Base-by-base conservation (phyloP, 64 coral and sea anemone species). In the Stichodactyla helianthus region DNA sequence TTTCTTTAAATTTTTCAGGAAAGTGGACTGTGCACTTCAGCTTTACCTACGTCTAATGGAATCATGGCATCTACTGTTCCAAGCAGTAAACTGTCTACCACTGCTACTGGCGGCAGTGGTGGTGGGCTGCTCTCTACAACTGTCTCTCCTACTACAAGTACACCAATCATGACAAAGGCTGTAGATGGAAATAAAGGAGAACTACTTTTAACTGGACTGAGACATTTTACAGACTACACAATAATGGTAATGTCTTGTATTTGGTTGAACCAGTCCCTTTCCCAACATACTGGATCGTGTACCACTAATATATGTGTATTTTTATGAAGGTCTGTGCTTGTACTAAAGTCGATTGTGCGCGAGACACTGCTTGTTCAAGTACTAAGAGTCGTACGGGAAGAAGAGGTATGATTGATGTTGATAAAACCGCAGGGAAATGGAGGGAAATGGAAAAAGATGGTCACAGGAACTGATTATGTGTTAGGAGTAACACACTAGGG, bases 321-420 rank as follows among this genome's bases (percentile, higher is more conserved):
- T 52, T 83, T 53, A 7, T 31, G 14, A 58, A 94, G 93, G 88
- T 94, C 2, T 94, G 93, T 90, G 93, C 93, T 12, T 94, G 93
- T 64, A 94, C 88, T 20, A 87, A 82, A 4, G 85, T 68, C 61
- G 84, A 79, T 17, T 94, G 93, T 84, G 85, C 77, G 0, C 9
- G 2, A 51, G 55, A 53, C 22, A 77, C 50, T 26, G 52, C 54
- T 56, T 94, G 93, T 94, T 86, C 88, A 5, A 76, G 60, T 18
- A 89, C 79, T 44, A 82, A 87, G 53, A 88, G 88, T 65, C 88
- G 84, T 52, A 94, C 93, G 10, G 50, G 78, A 52, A 89, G 88
- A 35, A 88, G 88, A 31, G 63, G 93, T 94, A 87, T 27, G 68
- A 11, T 2, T 22, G 19, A 4, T 65, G 19, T 20, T 65, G 19